Evolutionary conservation across 2,113 vertebrate genomes (phyloP).

Genomic region (Thomomys bottae): DNA sequence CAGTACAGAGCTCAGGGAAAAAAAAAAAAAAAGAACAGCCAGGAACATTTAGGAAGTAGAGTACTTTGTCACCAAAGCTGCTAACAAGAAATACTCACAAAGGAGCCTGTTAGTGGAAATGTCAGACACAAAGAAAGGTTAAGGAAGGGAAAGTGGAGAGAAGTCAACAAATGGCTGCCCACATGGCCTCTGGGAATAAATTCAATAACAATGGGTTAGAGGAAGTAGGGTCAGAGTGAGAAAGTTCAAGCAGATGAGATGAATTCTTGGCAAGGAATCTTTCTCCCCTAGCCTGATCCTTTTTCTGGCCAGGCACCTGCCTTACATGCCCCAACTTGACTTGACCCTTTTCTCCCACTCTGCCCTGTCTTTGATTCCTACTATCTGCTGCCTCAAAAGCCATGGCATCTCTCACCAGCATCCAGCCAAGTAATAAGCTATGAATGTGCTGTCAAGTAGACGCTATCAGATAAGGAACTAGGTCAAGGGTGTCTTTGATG

Average conservation of each 20-base stretch:
- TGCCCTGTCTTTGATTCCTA: not conserved
- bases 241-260: not conserved
- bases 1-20: no score
- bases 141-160: not conserved
- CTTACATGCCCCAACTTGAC: not conserved
- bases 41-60: not conserved
- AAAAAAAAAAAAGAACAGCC: not conserved
- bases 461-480: not conserved
- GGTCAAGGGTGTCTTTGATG: not conserved
- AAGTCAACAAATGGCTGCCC: not conserved
- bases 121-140: not conserved
- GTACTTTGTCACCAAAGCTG: fast-evolving
- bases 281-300: not conserved
- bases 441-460: not conserved
- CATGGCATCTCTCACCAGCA: not conserved
- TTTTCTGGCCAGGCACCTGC: not conserved
- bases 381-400: not conserved
- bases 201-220: not conserved
- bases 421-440: not conserved
- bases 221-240: not conserved
- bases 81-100: not conserved
- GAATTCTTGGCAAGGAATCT: not conserved
- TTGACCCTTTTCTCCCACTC: not conserved
- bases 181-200: not conserved
- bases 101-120: not conserved